Evolutionary conservation across 2,113 vertebrate genomes (phyloP).

Genomic region (Bos indicus): DNA sequence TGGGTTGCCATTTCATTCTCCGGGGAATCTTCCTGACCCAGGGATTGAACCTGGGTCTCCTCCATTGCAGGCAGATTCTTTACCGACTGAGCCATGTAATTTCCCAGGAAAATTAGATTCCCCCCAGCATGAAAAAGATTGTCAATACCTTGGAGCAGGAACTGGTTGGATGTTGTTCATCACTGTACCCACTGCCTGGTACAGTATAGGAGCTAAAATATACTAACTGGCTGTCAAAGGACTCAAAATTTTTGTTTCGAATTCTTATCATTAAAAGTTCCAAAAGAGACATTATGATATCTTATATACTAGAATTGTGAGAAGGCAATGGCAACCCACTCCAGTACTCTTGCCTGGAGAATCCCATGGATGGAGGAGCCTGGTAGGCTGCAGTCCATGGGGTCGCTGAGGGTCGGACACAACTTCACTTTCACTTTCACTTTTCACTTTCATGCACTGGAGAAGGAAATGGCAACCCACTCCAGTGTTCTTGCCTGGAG

Average conservation of each 20-base stretch:
- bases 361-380: no score
- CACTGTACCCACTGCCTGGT: not conserved
- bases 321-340: no score
- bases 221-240: not conserved
- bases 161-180: no score
- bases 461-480: no score
- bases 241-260: not conserved
- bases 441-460: no score
- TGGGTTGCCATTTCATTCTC: not conserved
- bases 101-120: not conserved
- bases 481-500: no score
- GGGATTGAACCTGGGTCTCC: not conserved
- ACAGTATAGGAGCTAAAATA: no score
- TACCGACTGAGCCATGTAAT: not conserved
- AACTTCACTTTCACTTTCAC: no score
- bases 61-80: not conserved
- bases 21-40: not conserved
- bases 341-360: no score
- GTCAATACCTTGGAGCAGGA: not conserved
- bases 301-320: not conserved
- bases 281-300: not conserved
- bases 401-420: no score
- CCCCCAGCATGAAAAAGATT: not conserved
- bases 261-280: not conserved
- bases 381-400: no score